phyloP scores from a whole-genome alignment of 2,797 vertebrate genomes.

The Myotis findleyi region DNA sequence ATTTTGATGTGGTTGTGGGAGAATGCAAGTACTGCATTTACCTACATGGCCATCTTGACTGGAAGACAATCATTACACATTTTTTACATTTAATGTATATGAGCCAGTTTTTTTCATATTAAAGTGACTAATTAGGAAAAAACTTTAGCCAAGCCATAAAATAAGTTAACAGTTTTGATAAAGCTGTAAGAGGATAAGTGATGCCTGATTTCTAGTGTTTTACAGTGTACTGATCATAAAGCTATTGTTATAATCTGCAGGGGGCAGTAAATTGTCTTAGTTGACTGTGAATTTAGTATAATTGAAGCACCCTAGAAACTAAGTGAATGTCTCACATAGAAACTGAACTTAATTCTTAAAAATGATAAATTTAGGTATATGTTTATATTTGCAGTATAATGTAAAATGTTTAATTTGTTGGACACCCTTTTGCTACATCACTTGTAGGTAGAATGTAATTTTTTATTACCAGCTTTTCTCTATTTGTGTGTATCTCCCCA shows the following conservation, averaged over 20 bases:
- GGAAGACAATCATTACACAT: conserved; percentile 34
- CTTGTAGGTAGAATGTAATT: conserved; percentile 19
- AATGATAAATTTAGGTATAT: neutral
- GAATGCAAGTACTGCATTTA: neutral
- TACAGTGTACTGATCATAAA: neutral
- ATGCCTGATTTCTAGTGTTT: neutral
- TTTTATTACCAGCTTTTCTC: neutral
- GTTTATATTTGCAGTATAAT: neutral
- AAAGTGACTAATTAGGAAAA: neutral
- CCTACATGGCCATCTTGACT: neutral
- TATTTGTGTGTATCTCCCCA: neutral
- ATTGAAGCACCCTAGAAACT: neutral
- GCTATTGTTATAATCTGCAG: neutral
- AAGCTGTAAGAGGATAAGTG: neutral
- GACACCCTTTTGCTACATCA: neutral
- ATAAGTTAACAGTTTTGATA: neutral
- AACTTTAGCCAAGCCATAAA: neutral
- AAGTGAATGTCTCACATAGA: neutral
- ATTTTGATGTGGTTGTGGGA: neutral
- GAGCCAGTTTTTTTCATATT: conserved; percentile 11
- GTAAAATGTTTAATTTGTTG: neutral
- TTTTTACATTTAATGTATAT: conserved; percentile 65
- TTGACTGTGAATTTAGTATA: conserved; percentile 39
- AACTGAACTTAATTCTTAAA: conserved; percentile 30
- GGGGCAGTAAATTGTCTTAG: neutral